These are phyloP conservation scores for Equus przewalskii DNA, from an alignment of 2,113 vertebrate species.

Conservation along the genomic window DNA sequence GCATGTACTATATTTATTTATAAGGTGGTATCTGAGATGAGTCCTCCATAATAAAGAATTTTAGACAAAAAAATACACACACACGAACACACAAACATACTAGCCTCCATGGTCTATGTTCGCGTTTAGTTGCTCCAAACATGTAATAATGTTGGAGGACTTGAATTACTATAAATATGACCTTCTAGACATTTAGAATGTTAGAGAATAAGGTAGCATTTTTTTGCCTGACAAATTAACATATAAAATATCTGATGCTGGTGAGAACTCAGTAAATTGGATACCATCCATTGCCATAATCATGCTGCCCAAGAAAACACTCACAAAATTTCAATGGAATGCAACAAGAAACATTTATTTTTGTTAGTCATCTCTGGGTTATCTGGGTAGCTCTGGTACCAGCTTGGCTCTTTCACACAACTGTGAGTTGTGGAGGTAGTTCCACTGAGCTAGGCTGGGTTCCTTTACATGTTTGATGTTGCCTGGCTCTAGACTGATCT, in stretches of 20 bases:
- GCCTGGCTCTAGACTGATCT: background rate
- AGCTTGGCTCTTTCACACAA: background rate
- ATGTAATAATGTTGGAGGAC: background rate
- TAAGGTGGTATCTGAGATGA: background rate
- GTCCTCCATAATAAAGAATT: background rate
- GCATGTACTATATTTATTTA: background rate
- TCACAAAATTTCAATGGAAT: background rate
- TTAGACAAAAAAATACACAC: background rate
- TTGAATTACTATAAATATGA: background rate
- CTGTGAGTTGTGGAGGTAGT: background rate
- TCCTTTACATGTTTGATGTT: background rate
- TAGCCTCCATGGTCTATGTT: background rate
- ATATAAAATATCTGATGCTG: background rate
- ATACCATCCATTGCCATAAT: background rate
- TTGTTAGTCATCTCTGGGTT: background rate
- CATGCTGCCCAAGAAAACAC: background rate
- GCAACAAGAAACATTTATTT: background rate
- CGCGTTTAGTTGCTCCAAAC: background rate
- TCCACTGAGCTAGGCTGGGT: background rate
- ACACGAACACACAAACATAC: accelerated
- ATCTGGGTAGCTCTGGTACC: background rate
- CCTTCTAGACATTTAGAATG: background rate
- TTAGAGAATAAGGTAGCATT: background rate
- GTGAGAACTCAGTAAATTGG: background rate
- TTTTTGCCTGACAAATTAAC: background rate